Evolutionary conservation across 2,888 invertebrate genomes (phyloP).

Genomic region (Lampropteryx suffumata): DNA sequence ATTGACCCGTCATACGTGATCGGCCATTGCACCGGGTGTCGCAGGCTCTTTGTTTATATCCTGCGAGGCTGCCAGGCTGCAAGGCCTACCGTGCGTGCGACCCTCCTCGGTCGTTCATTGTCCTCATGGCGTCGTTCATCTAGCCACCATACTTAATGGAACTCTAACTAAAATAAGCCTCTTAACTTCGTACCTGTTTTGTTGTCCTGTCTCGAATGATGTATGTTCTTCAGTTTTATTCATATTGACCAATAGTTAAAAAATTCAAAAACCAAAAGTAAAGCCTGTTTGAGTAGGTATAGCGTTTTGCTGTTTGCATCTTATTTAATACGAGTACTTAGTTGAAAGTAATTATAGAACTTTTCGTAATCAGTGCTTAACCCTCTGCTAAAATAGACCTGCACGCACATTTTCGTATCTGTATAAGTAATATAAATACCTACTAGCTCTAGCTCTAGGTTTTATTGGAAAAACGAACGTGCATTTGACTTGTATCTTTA

Average conservation of each 20-base stretch:
- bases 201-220: background rate
- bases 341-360: no score
- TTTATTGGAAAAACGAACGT: background rate
- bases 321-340: no score
- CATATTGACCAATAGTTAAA: no score
- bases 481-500: conserved; percentile 4
- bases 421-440: background rate
- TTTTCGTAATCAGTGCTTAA: no score
- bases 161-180: conserved; percentile 19
- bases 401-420: no score
- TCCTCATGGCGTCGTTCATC: conserved; percentile 34
- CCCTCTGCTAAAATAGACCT: no score
- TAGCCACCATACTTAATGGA: conserved; percentile 24
- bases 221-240: background rate
- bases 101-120: conserved; percentile 53
- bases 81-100: conserved; percentile 49
- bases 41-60: conserved; percentile 81
- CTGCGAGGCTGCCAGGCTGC: conserved; percentile 71
- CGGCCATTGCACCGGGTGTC: conserved; percentile 79
- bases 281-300: no score
- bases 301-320: no score
- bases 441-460: no score
- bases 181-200: conserved; percentile 31
- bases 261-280: no score
- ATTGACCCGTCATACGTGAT: conserved; percentile 77